Evolutionary conservation across 2,888 invertebrate species (phyloP), one percentile per base, ranked within the genome.

Genomic region (Busseola fusca): DNA sequence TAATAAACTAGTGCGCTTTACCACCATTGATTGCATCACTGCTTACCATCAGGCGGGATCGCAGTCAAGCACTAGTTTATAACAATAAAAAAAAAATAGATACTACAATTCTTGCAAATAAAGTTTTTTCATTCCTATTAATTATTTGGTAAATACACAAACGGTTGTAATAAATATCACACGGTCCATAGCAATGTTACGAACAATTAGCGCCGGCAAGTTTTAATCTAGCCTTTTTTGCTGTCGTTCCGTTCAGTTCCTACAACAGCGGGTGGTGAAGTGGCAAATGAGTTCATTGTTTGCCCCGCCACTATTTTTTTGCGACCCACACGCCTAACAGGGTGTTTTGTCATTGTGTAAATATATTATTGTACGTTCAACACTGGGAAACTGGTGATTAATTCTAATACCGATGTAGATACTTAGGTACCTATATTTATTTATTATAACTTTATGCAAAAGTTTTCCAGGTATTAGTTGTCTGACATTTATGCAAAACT

Each of bases 231-330:
- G 70, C 74, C 69, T 85, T 81, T 86, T 83, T 87, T 85, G 83
- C 83, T 87, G 87, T 88, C 84, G 83, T 86, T 85, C 84, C 81
- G 67, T 72, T 73, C 68, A 81, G 83, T 86, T 63, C 85, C 82
- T 70, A 76, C 69, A 83, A 77, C 86, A 82, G 85, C 84, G 87
- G 85, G 88, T 78, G 84, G 86, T 73, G 81, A 84, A 84, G 82
- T 82, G 86, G 87, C 85, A 89, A 91, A 92, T 91, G 91, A 90
- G 89, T 89, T 87, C 87, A 88, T 90, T 91, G 90, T 91, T 90
- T 88, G 85, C 83, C 67, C 77, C 57, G 62, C 69, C 66, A 63
- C 71, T 73, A 77, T 86, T 90, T 90, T 91, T 91, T 81, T 90
- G 82, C 64, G 70, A 80, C 74, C 77, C 64, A 76, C 69, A 66